Evolutionary conservation across 1,140 invertebrate species (phyloP), one percentile per base, ranked within the genome.

Genomic region (Gryllus bimaculatus): DNA sequence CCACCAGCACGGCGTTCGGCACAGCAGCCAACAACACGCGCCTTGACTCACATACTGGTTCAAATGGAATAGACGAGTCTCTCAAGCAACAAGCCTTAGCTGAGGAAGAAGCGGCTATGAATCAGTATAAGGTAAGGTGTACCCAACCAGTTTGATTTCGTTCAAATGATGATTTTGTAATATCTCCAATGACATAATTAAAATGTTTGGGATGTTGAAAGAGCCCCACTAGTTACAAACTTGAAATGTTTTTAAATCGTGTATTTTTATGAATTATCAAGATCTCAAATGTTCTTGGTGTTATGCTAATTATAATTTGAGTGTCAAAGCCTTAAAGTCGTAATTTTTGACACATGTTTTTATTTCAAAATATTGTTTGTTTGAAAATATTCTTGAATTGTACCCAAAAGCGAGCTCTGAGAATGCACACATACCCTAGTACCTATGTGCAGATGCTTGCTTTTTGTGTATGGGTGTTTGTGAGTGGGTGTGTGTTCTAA

Each of bases 101-200:
- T 75, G 97, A 99, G 85, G 97, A 98, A 87, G 96, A 97, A 86
- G 95, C 95, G 48, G 94, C 93, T 49, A 93, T 98, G 89, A 97
- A 96, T 87, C 95, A 97, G 85, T 95, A 97, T 83, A 98, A 97
- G 91, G 96, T 97, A 88, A 18, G 54, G 10, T 66, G 0, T 66
- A 66, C 18, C 18, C 54, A 66, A 13, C 54, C 10, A 66, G 18
- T 66, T 66, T 66, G 10, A 66, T 13, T 66, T 18, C 2, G 10
- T 66, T 66, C 0, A 18, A 66, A 66, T 18, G 18, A 66, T 66
- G 54, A 10, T 66, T 66, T 10, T 66, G 54, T 18, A 66, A 66
- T 7, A 7, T 13, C 0, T 13, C 54, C 54, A 66, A 2, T 66
- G 2, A 66, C 1, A 13, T 66, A 13, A 18, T 66, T 66, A 0